phyloP scores from a whole-genome alignment of 2,113 vertebrate genomes.

The Chunga burmeisteri region DNA sequence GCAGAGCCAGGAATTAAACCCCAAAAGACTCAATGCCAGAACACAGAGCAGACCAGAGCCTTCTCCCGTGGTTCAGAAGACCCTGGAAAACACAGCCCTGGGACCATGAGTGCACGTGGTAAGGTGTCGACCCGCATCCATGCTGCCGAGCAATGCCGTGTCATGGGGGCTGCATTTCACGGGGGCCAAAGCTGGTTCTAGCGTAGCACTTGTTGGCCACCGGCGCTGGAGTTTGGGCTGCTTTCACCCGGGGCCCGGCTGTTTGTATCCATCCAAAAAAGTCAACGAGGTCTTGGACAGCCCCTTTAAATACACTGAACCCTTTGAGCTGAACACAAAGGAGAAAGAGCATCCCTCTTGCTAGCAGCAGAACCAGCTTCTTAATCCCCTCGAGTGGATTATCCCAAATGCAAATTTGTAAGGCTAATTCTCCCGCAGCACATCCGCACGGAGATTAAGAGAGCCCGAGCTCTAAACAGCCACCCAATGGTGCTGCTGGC shows the following conservation, averaged over 20 bases:
- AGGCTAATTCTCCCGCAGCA: not conserved
- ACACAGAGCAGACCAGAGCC: not conserved
- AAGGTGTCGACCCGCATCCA: accelerated
- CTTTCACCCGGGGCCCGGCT: not conserved
- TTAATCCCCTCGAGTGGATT: not conserved
- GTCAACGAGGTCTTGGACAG: not conserved
- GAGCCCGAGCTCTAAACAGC: accelerated
- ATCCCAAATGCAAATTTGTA: not conserved
- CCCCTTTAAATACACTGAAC: not conserved
- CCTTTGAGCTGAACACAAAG: not conserved
- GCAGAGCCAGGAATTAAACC: not conserved
- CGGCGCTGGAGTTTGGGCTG: not conserved
- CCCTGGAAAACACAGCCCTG: no score
- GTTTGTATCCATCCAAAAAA: not conserved
- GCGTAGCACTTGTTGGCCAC: accelerated
- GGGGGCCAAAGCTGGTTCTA: no score
- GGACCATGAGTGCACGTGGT: accelerated
- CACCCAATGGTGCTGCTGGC: not conserved
- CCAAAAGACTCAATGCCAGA: accelerated
- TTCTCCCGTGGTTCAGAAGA: not conserved
- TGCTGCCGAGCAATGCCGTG: no score
- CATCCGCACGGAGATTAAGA: not conserved
- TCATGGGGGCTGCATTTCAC: no score
- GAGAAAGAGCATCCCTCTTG: not conserved
- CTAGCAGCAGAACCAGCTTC: not conserved